Evolutionary conservation across 2,113 vertebrate genomes (phyloP).

Genomic region (Lophochroa leadbeateri): DNA sequence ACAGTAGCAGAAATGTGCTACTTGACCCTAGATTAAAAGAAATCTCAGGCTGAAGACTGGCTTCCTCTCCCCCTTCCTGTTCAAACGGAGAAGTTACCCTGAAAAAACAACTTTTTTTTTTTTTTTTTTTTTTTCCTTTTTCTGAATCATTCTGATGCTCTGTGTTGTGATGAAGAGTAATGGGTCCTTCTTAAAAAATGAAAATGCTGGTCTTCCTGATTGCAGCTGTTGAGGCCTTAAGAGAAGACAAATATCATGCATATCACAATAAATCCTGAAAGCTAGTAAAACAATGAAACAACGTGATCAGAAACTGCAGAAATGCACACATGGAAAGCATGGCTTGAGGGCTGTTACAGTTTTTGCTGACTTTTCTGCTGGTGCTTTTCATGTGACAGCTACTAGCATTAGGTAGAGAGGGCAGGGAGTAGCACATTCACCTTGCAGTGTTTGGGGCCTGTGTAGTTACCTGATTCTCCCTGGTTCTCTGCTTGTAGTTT

Average conservation of each 20-base stretch:
- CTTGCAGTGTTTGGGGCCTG: not conserved
- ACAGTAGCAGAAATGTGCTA: not conserved
- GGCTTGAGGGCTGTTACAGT: not conserved
- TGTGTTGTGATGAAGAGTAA: not conserved
- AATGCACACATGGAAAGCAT: not conserved
- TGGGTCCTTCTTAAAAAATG: not conserved
- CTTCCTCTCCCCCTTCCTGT: not conserved
- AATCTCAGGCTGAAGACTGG: not conserved
- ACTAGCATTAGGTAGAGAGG: not conserved
- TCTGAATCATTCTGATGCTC: not conserved
- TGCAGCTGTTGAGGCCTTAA: not conserved
- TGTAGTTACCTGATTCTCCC: not conserved
- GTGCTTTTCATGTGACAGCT: not conserved
- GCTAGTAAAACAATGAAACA: not conserved
- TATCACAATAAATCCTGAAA: not conserved
- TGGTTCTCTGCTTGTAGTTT: not conserved
- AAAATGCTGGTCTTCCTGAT: not conserved
- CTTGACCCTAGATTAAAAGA: not conserved
- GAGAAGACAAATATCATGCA: not conserved
- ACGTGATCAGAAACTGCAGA: not conserved
- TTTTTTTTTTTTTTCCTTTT: not conserved
- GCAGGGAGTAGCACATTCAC: not conserved
- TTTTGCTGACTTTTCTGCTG: not conserved
- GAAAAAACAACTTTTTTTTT: not conserved
- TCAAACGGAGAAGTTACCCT: not conserved